Conservation (phyloP, 2,888 invertebrate species). For the Drosophila multiciliata region DNA sequence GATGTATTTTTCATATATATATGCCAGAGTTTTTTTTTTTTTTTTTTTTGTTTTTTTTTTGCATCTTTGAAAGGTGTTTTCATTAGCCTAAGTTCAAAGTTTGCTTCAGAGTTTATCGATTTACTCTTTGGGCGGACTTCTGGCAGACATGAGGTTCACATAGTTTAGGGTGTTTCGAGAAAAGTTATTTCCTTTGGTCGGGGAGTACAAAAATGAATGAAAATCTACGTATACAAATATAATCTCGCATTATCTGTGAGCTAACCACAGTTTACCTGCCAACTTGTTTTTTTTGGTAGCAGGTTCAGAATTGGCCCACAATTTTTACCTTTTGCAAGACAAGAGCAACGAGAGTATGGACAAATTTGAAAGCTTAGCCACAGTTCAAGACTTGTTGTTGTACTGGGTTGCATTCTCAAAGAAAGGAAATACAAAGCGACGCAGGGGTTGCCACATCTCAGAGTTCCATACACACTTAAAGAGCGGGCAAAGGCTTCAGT, state of each 20-base stretch:
- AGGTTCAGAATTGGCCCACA: not conserved
- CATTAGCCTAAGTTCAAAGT: not conserved
- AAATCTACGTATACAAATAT: not conserved
- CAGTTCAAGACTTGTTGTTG: conserved; percentile 24
- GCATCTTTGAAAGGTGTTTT: not conserved
- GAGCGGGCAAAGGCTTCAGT: conserved; percentile 20
- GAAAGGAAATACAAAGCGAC: conserved; percentile 24
- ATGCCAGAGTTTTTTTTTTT: no score
- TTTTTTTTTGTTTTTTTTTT: no score
- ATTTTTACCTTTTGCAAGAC: conserved; percentile 1
- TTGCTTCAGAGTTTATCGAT: not conserved
- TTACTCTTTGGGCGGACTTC: not conserved
- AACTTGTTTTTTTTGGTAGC: not conserved
- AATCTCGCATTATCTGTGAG: not conserved
- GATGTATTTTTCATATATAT: not conserved
- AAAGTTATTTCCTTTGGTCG: not conserved
- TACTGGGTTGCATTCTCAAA: conserved; percentile 36
- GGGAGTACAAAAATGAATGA: not conserved
- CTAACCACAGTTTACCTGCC: not conserved
- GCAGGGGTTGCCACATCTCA: conserved; percentile 29
- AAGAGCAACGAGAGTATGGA: conserved; percentile 9
- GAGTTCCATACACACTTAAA: conserved; percentile 22
- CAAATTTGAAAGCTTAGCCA: conserved; percentile 12
- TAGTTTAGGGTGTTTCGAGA: not conserved
- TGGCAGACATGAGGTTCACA: not conserved